These are phyloP conservation scores for Cecidostiba fungosa DNA, from an alignment of 2,888 invertebrate species.

Conservation along the genomic window DNA sequence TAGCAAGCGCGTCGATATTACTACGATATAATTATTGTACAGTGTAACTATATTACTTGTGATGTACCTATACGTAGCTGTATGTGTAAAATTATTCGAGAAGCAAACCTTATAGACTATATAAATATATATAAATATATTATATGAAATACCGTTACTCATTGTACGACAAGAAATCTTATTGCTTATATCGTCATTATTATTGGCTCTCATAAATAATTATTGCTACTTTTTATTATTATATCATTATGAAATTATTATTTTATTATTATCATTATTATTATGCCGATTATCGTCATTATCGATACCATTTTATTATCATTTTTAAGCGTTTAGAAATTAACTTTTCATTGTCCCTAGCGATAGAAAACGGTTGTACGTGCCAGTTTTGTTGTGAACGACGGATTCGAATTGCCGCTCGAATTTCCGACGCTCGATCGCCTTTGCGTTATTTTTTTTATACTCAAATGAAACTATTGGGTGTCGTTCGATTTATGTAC, in stretches of 20 bases:
- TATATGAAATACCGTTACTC: constrained; percentile 68
- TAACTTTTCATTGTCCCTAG: constrained; percentile 70
- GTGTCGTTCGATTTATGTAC: constrained; percentile 53
- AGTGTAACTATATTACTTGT: constrained; percentile 80
- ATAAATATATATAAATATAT: constrained; percentile 66
- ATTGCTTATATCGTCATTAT: constrained; percentile 65
- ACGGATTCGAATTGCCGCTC: constrained; percentile 41
- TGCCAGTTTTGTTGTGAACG: constrained; percentile 71
- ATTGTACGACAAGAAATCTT: constrained; percentile 63
- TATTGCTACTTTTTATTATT: constrained; percentile 62
- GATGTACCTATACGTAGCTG: constrained; percentile 78
- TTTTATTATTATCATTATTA: constrained; percentile 65
- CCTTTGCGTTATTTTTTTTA: constrained; percentile 44
- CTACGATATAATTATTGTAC: constrained; percentile 75
- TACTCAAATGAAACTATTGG: constrained; percentile 59
- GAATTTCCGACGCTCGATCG: constrained; percentile 52
- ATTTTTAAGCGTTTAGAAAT: constrained; percentile 68
- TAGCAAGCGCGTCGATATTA: constrained; percentile 72
- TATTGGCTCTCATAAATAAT: constrained; percentile 65
- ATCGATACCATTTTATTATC: constrained; percentile 67
- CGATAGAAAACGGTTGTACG: constrained; percentile 71
- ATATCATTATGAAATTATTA: constrained; percentile 66
- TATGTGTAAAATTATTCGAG: constrained; percentile 74
- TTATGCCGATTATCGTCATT: constrained; percentile 63
- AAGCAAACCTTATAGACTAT: constrained; percentile 64